Base-by-base conservation (phyloP, 2,113 vertebrate genomes). In the Gobiocypris rarus region DNA sequence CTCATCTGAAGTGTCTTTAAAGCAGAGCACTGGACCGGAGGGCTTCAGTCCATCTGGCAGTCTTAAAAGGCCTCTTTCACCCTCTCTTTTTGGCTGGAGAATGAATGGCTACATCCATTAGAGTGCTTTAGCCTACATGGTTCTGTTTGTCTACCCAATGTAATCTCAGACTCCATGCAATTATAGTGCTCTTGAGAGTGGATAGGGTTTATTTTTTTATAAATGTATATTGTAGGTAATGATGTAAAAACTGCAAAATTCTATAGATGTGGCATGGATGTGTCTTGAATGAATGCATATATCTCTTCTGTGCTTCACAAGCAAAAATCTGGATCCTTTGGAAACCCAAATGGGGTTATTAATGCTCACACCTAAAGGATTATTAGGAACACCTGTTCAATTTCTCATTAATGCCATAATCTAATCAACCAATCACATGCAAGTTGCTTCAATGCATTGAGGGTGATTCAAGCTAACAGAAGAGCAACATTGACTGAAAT, bases 1-100 rank as follows among this genome's bases (percentile, higher is more conserved):
- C 54, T 63, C 58, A 61, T 79, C 56, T 79, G 24, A 79, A 79
- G 58, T 10, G n/a, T 79, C 8, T 63, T 78, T 78, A 61, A 58
- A 78, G 75, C 7, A 34, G 54, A 61, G 22, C 22, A 13, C 54
- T 41, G 58, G 56, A 63, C 56, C 58, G 24, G 19, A 79, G 76
- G 58, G 58, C 58, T 79, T 45, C n/a, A 4, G 56, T 43, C 76
- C 58, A 79, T 79, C 58, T 79, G 76, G 22, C 41, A 17, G 41
- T 79, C 38, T 79, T 19, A 26, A 63, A 58, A 78, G 24, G n/a
- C 14, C 38, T 79, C 76, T 79, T 79, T 63, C 58, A 28, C 31
- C 38, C 58, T 43, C 56, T 45, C n/a, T 61, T 45, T 78, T 43
- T 61, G 56, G 22, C 38, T 17, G 58, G 38, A 63, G 76, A 79